These are phyloP conservation scores for Orthonevra nobilis DNA, from an alignment of 2,888 invertebrate species.

Conservation along the genomic window DNA sequence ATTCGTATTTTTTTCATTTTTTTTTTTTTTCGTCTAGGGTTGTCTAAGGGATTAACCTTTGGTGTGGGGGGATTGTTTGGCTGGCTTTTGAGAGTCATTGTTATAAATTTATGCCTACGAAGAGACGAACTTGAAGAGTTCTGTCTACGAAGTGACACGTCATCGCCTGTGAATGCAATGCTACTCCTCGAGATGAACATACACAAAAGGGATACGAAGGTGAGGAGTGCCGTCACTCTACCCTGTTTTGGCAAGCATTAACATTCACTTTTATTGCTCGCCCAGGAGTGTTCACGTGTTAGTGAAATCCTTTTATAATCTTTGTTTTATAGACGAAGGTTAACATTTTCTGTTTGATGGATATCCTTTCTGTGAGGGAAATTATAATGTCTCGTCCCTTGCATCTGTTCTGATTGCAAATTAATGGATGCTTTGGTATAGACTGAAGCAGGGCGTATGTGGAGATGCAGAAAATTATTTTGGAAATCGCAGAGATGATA, in stretches of 20 bases:
- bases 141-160: conserved; percentile 32
- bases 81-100: conserved; percentile 29
- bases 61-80: background rate
- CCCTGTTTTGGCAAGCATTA: background rate
- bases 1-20: too few species aligned
- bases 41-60: conserved; percentile 65
- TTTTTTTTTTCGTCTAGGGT: conserved; percentile 25
- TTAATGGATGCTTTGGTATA: conserved; percentile 22
- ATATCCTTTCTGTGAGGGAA: conserved; percentile 53
- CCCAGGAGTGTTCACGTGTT: background rate
- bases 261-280: background rate
- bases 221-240: conserved; percentile 8
- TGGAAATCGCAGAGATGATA: background rate
- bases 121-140: conserved; percentile 27
- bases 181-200: too few species aligned
- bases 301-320: conserved; percentile 43
- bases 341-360: conserved; percentile 23
- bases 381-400: conserved; percentile 53
- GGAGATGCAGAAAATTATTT: background rate
- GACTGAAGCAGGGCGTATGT: background rate
- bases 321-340: conserved; percentile 18
- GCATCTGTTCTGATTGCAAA: conserved; percentile 29
- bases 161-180: background rate
- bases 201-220: conserved; percentile 32
- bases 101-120: conserved; percentile 1